Conservation (phyloP, 92 coral and sea anemone genomes). For the Porites evermanni region DNA sequence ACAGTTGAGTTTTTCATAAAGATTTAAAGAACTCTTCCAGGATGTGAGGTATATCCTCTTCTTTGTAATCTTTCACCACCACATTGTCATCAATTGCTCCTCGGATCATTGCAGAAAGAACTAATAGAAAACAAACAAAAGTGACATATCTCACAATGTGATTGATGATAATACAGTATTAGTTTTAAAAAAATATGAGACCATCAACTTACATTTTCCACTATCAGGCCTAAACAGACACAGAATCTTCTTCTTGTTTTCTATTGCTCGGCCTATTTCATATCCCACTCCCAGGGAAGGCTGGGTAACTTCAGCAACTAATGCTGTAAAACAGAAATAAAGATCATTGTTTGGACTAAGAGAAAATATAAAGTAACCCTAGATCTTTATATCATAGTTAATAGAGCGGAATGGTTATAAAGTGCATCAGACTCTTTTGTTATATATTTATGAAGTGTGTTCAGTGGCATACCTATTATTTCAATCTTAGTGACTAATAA, state of each 20-base stretch:
- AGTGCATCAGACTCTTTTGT: too few relatives aligned
- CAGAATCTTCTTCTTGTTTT: conserved; percentile 84
- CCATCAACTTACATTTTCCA: conserved; percentile 76
- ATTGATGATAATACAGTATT: neutral
- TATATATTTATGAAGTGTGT: too few relatives aligned
- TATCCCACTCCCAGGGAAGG: conserved; percentile 98
- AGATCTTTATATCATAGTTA: too few relatives aligned
- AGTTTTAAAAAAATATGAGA: neutral
- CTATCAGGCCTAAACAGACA: conserved; percentile 94
- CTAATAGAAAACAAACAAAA: conserved; percentile 29
- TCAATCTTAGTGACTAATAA: too few relatives aligned
- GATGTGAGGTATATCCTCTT: conserved; percentile 78
- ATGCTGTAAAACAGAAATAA: conserved; percentile 47
- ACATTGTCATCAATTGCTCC: conserved; percentile 78
- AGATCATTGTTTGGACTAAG: neutral
- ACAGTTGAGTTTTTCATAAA: too few relatives aligned
- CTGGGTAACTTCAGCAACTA: conserved; percentile 98
- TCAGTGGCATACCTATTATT: too few relatives aligned
- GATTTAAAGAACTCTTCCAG: conserved; percentile 80
- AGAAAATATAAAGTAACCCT: neutral
- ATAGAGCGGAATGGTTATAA: too few relatives aligned
- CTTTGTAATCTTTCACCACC: conserved; percentile 83
- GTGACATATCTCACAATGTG: too few relatives aligned
- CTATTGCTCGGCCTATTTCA: conserved; percentile 95
- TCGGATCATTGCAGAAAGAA: conserved; percentile 94